Evolutionary conservation across 2,797 vertebrate genomes (phyloP), one percentile per base, ranked within the genome.

Genomic region (Myotis findleyi): DNA sequence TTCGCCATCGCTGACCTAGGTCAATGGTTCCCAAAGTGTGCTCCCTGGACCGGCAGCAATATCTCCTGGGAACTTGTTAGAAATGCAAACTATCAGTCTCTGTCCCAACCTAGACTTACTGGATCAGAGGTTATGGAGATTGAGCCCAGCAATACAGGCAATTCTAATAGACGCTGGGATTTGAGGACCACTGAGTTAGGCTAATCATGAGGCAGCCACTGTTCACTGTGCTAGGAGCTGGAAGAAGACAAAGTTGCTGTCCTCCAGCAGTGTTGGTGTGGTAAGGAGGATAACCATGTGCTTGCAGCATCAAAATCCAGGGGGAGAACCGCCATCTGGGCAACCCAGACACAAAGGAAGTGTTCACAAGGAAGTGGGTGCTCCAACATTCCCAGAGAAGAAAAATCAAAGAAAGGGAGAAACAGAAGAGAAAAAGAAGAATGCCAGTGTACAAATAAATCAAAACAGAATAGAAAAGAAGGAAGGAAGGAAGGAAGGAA

Each of bases 401-500:
- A 71, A 84, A 76, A 64, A 86, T 59, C 44, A 88, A 85, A 83
- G 30, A 14, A 68, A 81, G 1, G 27, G n/a, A 23, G 49, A 59
- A 86, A 71, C 2, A 55, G 68, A 75, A 89, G 38, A 77, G 55
- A 47, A 55, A 84, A 93, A 68, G 59, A 18, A 94, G 51, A 51
- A 41, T 25, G 33, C 7, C 59, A 62, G 12, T 62, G 59, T 62
- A 27, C 25, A 62, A 27, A 30, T 62, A 92, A 89, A 59, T 72
- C 44, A 57, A 69, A 68, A 71, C 17, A 44, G 71, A 84, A 76
- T 2, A 36, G 38, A 2, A 27, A 6, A 3, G 11, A 6, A 25
- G 23, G 36, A 2, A 23, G 20, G 11, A 1, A 3, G 20, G 2
- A 7, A 2, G 4, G 3, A 20, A 20, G 1, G 9, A 21, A 8